Evolutionary conservation across 2,113 vertebrate species (phyloP).

Genomic region (Nerophis lumbriciformis): DNA sequence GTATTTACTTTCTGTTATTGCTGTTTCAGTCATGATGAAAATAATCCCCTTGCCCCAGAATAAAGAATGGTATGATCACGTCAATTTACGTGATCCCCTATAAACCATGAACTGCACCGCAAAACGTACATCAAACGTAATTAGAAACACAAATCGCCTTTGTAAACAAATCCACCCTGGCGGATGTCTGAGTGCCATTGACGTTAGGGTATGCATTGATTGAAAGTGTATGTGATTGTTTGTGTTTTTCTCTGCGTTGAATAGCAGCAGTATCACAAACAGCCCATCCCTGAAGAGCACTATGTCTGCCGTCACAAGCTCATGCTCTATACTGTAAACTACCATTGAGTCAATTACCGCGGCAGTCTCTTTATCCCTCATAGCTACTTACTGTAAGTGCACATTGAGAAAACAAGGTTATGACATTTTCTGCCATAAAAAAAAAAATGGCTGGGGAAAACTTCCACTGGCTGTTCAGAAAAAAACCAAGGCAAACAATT

Average conservation of each 20-base stretch:
- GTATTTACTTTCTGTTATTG: too few species aligned
- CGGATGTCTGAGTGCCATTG: neutral
- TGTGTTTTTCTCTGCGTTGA: conserved; percentile 11
- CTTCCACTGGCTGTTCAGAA: conserved; percentile 31
- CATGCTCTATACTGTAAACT: conserved; percentile 59
- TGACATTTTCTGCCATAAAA: conserved; percentile 51
- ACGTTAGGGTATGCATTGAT: conserved; percentile 16
- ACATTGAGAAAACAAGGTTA: conserved; percentile 62
- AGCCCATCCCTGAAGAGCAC: conserved; percentile 46
- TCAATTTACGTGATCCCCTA: neutral
- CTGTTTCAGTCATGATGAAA: too few species aligned
- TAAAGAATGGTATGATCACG: too few species aligned
- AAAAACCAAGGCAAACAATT: conserved; percentile 46
- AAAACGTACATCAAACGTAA: neutral
- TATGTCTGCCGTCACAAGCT: conserved; percentile 24
- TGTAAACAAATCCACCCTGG: neutral
- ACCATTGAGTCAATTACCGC: conserved; percentile 58
- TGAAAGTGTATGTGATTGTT: neutral
- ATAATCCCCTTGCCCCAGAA: too few species aligned
- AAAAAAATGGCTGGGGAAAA: conserved; percentile 23
- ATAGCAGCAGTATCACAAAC: conserved; percentile 46
- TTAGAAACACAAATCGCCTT: neutral
- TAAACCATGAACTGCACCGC: neutral
- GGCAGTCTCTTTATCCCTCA: conserved; percentile 49
- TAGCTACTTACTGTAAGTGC: conserved; percentile 61